Evolutionary conservation across 2,797 vertebrate genomes (phyloP).

Genomic region (Tenualosa thibaudeaui): DNA sequence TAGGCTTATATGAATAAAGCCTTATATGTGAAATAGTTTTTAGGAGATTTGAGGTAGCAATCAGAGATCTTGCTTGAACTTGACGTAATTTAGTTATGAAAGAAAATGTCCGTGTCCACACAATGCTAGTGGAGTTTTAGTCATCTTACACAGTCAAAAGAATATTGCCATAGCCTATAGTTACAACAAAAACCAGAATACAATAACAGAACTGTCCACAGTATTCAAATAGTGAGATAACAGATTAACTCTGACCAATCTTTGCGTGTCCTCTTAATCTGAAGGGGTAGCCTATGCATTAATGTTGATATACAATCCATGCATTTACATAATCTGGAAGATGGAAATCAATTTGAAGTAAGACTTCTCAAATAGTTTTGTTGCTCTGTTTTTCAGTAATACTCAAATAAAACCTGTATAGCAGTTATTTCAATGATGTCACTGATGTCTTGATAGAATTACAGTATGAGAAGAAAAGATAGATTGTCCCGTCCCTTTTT

Average conservation of each 20-base stretch:
- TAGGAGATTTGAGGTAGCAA: neutral
- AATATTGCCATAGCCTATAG: no score
- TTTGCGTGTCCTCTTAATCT: conserved; percentile 41
- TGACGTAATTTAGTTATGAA: neutral
- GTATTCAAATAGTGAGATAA: conserved; percentile 42
- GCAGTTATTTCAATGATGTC: conserved; percentile 34
- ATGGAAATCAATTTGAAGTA: neutral
- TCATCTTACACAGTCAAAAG: no score
- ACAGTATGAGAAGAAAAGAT: conserved; percentile 32
- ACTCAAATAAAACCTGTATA: neutral
- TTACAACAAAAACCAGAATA: no score
- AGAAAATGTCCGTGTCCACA: neutral
- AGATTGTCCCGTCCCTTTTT: neutral
- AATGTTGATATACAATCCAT: conserved; percentile 43
- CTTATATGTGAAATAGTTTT: neutral
- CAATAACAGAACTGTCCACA: neutral
- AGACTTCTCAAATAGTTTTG: neutral
- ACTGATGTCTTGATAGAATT: conserved; percentile 54
- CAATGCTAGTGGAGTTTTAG: no score
- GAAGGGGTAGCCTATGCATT: conserved; percentile 37
- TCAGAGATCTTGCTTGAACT: neutral
- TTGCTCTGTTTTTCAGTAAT: neutral
- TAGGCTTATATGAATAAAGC: neutral
- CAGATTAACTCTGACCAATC: conserved; percentile 51
- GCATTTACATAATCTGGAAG: conserved; percentile 40